Base-by-base conservation (phyloP, 2,113 vertebrate genomes). In the Gallinago media region DNA sequence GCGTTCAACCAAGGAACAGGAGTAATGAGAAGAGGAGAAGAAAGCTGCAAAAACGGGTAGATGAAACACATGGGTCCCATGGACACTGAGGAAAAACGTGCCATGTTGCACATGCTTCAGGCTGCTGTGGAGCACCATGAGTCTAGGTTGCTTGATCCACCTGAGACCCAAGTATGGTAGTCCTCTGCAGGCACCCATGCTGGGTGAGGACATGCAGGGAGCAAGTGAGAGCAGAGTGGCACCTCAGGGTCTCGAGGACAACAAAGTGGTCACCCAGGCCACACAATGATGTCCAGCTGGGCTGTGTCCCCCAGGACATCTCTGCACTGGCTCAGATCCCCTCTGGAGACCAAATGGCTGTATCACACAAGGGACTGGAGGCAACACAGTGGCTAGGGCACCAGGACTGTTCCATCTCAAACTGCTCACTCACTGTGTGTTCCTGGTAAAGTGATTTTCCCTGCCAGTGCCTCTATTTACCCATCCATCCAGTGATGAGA, bases 271-370 rank as follows among this genome's bases (percentile, higher is more conserved):
- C 29, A 25, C 44, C 63, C 44, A 55, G 6, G 36, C 3, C 81
- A 63, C 42, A 66, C 46, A 15, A 6, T 0, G 1, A 2, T 34
- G 15, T 21, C 52, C 54, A 50, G 15, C 18, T 15, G 2, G 31
- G 34, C 50, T 52, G 54, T n/a, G 23, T 11, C 55, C 73, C 73
- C 15, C 58, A 6, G 59, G 27, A 9, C 49, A 61, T 34, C 50
- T 49, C 66, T 50, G 11, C 6, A 0, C 7, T 34, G 55, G 7
- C 38, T 77, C 38, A 7, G 20, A 15, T 47, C 10, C 9, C 5
- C 26, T 62, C 52, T 26, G 15, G 32, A 70, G 46, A n/a, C 15
- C 40, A 8, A 52, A 32, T 0, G 2, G 21, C 36, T 2, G 0
- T 27, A 38, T 42, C 27, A n/a, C 50, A 5, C 16, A 1, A 3